Evolutionary conservation across 2,888 invertebrate species (phyloP), one percentile per base, ranked within the genome.

Genomic region (Stenichneumon culpator): DNA sequence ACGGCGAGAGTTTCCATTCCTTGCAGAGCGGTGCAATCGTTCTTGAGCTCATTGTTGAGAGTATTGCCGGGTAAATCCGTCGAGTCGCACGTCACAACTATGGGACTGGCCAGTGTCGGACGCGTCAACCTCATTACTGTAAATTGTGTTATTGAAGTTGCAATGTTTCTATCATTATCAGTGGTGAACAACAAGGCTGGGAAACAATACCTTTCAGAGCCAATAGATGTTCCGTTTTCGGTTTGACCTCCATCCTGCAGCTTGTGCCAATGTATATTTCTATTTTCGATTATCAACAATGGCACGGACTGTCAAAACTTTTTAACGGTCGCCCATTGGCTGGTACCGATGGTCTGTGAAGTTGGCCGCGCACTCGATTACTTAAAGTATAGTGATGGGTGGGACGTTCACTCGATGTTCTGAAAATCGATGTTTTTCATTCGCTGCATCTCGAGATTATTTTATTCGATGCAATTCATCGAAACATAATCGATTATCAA

Each of bases 71-170:
- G 97, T 87, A 98, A 95, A 94, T 98, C 98, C 93, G 97, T 96
- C 5, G 96, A 96, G 94, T 99, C 99, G 91, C 97, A 97, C 6
- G 97, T 97, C 1, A 98, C 96, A 85, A 98, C 96, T 90, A 97
- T 95, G 11, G 97, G 97, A 90, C 97, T 97, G 84, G 97, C 97
- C 87, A 99, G 95, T 39, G 98, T 97, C 4, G 99, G 99, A 90
- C 98, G 96, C 1, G 99, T 99, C 86, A 99, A 95, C 88, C 99
- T 96, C 98, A 99, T 99, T 74, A 99, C 99, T 96, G 91, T 57
- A 94, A 94, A 32, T 36, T 67, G 2, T 14, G 60, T 28, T 19
- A 65, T 65, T 3, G n/a, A 44, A n/a, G 9, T n/a, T 28, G 28
- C 4, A 28, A 28, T 28, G 32, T 22, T 52, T 54, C 28, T 25